Evolutionary conservation across 2,113 vertebrate genomes (phyloP).

Genomic region (Phocoena phocoena): DNA sequence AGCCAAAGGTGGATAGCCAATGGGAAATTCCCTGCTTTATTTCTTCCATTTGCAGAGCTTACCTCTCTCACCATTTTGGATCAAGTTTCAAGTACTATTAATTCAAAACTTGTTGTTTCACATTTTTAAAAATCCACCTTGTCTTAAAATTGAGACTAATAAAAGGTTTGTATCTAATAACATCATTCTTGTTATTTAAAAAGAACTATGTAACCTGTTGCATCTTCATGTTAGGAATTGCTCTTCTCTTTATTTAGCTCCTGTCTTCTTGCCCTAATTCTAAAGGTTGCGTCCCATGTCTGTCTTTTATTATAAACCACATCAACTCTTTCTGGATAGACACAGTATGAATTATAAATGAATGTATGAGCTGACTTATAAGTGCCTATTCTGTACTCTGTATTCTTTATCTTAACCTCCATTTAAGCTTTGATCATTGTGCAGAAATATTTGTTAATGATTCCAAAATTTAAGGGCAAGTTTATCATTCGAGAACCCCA

Average conservation of each 20-base stretch:
- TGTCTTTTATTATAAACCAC: conserved; percentile 30
- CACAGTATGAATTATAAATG: background rate
- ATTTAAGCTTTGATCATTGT: conserved; percentile 13
- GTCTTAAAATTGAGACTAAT: background rate
- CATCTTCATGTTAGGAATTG: background rate
- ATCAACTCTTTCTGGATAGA: background rate
- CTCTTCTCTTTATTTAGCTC: background rate
- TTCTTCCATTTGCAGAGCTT: background rate
- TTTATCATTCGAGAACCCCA: background rate
- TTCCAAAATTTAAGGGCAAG: conserved; percentile 15
- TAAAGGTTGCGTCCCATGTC: background rate
- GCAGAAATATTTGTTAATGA: conserved; percentile 22
- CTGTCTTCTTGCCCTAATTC: background rate
- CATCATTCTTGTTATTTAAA: background rate
- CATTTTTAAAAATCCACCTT: background rate
- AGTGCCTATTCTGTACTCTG: background rate
- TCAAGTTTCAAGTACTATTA: background rate
- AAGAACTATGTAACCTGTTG: background rate
- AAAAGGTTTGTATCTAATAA: background rate
- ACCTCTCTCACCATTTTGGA: background rate
- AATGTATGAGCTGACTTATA: conserved; percentile 6
- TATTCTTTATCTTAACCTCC: background rate
- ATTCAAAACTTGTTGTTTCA: background rate
- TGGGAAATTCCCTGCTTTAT: background rate
- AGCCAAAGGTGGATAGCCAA: background rate